Percentiles rank a stretch among this genome's conserved stretches.
These are phyloP conservation scores for Nephotettix cincticeps DNA, from an alignment of 1,140 invertebrate genomes.

Conservation along the genomic window DNA sequence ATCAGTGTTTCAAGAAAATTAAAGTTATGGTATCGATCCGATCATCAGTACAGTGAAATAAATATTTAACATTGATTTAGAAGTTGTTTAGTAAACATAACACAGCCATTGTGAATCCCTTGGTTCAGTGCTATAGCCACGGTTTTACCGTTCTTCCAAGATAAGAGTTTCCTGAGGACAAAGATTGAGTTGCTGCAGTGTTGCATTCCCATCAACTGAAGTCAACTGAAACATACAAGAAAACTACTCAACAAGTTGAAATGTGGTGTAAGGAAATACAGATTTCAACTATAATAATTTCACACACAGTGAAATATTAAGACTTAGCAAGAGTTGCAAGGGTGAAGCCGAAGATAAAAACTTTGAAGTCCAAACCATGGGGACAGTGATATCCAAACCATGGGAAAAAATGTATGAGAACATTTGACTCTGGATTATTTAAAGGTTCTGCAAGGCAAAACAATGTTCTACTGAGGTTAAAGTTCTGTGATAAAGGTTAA, in stretches of 20 bases:
- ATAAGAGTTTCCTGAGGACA: constrained; percentile 91
- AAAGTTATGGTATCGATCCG: not conserved
- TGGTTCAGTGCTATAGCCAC: not conserved
- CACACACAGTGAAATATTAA: too few relatives aligned
- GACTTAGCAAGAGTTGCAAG: too few relatives aligned
- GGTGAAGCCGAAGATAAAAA: too few relatives aligned
- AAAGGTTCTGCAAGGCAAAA: too few relatives aligned
- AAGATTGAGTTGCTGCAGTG: constrained; percentile 78
- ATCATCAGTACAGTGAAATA: not conserved
- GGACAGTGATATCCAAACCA: too few relatives aligned
- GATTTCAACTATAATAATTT: not conserved
- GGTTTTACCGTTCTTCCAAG: constrained; percentile 80
- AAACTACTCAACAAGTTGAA: not conserved
- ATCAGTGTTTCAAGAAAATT: not conserved
- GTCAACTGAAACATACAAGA: constrained; percentile 77
- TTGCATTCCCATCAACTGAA: constrained; percentile 68
- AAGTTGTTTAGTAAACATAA: constrained; percentile 16
- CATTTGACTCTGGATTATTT: too few relatives aligned
- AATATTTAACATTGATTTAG: constrained; percentile 5
- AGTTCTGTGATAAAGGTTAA: too few relatives aligned
- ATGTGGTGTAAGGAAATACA: not conserved
- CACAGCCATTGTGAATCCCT: constrained; percentile 25
- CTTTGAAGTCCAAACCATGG: too few relatives aligned
- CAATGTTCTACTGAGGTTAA: too few relatives aligned
- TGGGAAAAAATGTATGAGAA: too few relatives aligned